A percentile compares a stretch with the other conserved stretches of the same genome.
Conservation (phyloP, 2,113 vertebrate species). For the Balaenoptera acutorostrata region DNA sequence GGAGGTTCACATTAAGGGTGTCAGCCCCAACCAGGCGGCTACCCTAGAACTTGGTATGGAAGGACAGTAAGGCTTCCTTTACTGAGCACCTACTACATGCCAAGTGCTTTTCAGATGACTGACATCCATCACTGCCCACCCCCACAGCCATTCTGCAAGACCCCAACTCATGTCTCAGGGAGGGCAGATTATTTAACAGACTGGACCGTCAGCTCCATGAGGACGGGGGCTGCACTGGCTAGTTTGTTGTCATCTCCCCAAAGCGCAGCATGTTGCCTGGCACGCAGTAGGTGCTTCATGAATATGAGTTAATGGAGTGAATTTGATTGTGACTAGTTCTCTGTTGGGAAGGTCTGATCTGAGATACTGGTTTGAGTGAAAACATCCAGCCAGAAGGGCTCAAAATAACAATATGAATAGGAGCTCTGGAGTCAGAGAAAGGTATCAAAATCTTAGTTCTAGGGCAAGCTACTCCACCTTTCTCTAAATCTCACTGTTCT, state of each 20-base stretch:
- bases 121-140: not conserved
- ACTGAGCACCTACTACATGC: not conserved
- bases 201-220: rapidly evolving
- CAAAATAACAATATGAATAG: not conserved
- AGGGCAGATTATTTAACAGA: not conserved
- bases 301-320: rapidly evolving
- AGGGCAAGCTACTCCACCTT: no score
- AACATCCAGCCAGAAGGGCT: not conserved
- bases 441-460: not conserved
- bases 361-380: not conserved
- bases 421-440: not conserved
- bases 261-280: not conserved
- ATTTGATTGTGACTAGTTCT: not conserved
- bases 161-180: not conserved
- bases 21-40: not conserved
- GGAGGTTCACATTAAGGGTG: not conserved
- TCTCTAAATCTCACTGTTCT: not conserved
- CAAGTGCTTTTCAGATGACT: not conserved
- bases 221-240: not conserved
- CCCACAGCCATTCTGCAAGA: not conserved
- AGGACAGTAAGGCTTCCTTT: not conserved
- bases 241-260: not conserved
- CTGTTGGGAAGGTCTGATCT: not conserved
- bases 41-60: not conserved
- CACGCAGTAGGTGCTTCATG: no score